Conservation (phyloP, 2,113 vertebrate genomes). For the Clarias gariepinus region DNA sequence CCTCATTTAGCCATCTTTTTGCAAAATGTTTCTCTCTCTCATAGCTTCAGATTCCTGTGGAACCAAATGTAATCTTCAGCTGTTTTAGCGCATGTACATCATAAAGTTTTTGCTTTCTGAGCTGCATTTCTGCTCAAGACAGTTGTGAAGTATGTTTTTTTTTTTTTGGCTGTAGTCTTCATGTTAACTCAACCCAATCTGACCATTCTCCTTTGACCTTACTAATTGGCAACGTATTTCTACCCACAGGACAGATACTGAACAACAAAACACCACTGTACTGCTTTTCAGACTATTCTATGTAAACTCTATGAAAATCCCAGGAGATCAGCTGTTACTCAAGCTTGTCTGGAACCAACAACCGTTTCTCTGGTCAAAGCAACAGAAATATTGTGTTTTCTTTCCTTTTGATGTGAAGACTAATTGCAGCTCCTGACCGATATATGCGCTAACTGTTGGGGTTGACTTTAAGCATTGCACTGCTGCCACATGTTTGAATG, state of each 20-base stretch:
- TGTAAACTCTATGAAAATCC: neutral
- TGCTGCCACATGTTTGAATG: neutral
- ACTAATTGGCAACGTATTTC: neutral
- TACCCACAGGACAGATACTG: neutral
- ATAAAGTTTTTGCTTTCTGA: neutral
- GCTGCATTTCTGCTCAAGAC: neutral
- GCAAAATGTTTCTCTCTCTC: neutral
- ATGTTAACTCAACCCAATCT: neutral
- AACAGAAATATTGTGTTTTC: neutral
- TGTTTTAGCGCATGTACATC: neutral
- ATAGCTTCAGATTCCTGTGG: neutral
- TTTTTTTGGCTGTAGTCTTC: neutral
- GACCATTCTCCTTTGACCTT: neutral
- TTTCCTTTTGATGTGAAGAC: neutral
- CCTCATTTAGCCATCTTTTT: conserved; percentile 16
- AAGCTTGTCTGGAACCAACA: neutral
- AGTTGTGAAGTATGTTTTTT: neutral
- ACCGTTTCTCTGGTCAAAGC: neutral
- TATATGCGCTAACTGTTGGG: neutral
- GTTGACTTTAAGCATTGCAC: neutral
- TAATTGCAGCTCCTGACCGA: neutral
- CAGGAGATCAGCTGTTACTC: neutral
- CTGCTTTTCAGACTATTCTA: neutral
- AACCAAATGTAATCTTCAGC: neutral
- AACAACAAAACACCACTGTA: too few relatives aligned